Evolutionary conservation across 37 sponge, comb jelly and placozoan genomes (phyloP).

Genomic region (Axinella damicornis): DNA sequence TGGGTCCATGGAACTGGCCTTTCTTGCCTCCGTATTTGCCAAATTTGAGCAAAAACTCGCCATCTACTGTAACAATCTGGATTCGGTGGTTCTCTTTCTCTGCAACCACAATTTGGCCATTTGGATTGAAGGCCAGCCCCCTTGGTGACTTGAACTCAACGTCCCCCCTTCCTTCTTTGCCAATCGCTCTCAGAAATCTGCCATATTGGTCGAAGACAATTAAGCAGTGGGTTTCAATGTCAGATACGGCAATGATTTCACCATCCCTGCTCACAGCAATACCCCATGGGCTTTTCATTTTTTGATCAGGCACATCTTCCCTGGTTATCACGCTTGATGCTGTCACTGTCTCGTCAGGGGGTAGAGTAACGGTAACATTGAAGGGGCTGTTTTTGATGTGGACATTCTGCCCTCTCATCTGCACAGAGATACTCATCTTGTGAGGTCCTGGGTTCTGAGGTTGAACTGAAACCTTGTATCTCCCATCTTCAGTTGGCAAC

Average conservation of each 20-base stretch:
- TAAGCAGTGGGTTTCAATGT: constrained; percentile 10
- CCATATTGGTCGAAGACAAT: neutral
- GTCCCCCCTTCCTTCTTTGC: constrained; percentile 6
- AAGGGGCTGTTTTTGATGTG: constrained; percentile 27
- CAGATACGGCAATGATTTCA: constrained; percentile 25
- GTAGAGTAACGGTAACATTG: neutral
- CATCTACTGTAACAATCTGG: constrained; percentile 5
- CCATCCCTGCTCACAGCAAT: neutral
- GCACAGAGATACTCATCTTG: neutral
- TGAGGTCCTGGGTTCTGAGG: constrained; percentile 11
- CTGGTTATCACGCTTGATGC: neutral
- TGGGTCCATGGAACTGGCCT: constrained; percentile 21
- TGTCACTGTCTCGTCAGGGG: neutral
- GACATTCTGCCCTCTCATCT: neutral
- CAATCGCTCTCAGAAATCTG: neutral
- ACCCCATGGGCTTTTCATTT: neutral
- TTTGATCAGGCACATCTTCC: neutral
- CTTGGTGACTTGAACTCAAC: constrained; percentile 23
- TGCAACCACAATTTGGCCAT: constrained; percentile 22
- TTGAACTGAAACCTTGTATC: constrained; percentile 4
- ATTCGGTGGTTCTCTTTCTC: constrained; percentile 37
- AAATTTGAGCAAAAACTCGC: constrained; percentile 8
- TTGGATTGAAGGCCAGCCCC: constrained; percentile 26
- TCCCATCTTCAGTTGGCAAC: neutral
- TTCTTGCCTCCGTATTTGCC: constrained; percentile 2